Percentiles rank a stretch among this genome's conserved stretches.
These are phyloP conservation scores for Eristalis tenax DNA, from an alignment of 2,888 invertebrate species.

Conservation along the genomic window DNA sequence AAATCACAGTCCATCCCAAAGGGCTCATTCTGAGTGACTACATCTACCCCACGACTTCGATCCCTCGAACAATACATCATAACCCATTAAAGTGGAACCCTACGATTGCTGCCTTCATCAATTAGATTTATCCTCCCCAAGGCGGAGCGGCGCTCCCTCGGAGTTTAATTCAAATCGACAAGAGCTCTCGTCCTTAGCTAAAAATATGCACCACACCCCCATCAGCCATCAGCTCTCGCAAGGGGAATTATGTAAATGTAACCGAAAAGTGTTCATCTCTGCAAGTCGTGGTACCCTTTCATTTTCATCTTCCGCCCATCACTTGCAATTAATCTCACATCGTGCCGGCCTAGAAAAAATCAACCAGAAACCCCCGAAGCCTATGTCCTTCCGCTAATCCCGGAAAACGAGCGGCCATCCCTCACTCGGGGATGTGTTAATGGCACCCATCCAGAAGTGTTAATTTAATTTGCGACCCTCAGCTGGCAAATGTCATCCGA, in stretches of 20 bases:
- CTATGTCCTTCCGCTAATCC: conserved; percentile 49
- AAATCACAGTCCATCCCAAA: not conserved
- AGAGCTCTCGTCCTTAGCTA: not conserved
- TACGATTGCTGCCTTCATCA: conserved; percentile 2
- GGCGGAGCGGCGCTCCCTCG: not conserved
- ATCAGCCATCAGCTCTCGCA: not conserved
- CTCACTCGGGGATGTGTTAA: conserved; percentile 44
- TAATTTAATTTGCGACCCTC: conserved; percentile 71
- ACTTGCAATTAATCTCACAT: conserved; percentile 46
- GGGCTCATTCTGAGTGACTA: not conserved
- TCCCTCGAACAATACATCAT: not conserved
- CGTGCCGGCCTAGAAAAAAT: not conserved
- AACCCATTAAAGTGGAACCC: conserved; percentile 3
- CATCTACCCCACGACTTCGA: not conserved
- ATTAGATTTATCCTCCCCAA: conserved; percentile 22
- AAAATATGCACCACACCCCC: conserved; percentile 4
- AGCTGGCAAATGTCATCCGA: conserved; percentile 66
- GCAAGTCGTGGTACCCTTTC: conserved; percentile 42
- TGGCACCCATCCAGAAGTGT: conserved; percentile 66
- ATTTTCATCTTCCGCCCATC: conserved; percentile 50
- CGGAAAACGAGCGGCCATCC: conserved; percentile 31
- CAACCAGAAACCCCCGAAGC: conserved; percentile 11
- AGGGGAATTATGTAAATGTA: conserved; percentile 30
- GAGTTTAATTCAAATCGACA: not conserved
- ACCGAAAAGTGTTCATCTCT: conserved; percentile 14